Percentiles rank a stretch among this genome's conserved stretches.
Conservation (phyloP, 2,797 vertebrate genomes). For the Enteromius thamalakanensis region DNA sequence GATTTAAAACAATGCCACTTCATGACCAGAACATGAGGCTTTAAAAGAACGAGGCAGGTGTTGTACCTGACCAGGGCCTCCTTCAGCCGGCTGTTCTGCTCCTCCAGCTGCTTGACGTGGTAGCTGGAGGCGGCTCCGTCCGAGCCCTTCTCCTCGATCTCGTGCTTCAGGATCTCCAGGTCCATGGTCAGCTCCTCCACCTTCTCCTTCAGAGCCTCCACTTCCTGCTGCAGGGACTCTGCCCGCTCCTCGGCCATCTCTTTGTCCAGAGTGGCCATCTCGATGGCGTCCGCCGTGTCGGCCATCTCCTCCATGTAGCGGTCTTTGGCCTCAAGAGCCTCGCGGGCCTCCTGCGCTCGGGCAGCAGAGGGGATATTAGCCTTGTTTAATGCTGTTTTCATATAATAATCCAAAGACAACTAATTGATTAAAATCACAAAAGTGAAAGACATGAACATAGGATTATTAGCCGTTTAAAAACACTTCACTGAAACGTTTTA, state of each 20-base stretch:
- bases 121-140: slow-evolving; percentile 96
- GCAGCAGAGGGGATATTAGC: not conserved
- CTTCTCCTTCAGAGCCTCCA: slow-evolving; percentile 91
- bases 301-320: slow-evolving; percentile 99
- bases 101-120: slow-evolving; percentile 95
- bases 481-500: too few species aligned
- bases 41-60: too few species aligned
- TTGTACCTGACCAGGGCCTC: slow-evolving; percentile 93
- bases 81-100: slow-evolving; percentile 91
- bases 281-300: slow-evolving; percentile 92
- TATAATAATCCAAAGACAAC: not conserved
- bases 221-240: slow-evolving; percentile 94
- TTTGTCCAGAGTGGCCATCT: slow-evolving; percentile 98
- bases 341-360: slow-evolving; percentile 86
- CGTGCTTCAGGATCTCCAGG: slow-evolving; percentile 94
- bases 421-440: not conserved
- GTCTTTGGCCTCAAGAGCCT: slow-evolving; percentile 91
- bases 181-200: slow-evolving; percentile 98
- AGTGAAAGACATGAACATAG: too few species aligned
- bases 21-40: too few species aligned
- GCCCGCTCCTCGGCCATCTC: slow-evolving; percentile 97
- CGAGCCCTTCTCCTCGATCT: slow-evolving; percentile 97
- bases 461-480: not conserved
- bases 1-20: too few species aligned
- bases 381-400: not conserved